Percentiles rank a stretch among this genome's conserved stretches.
phyloP scores from a whole-genome alignment of 2,888 invertebrate genomes.

The Papilio demoleus region DNA sequence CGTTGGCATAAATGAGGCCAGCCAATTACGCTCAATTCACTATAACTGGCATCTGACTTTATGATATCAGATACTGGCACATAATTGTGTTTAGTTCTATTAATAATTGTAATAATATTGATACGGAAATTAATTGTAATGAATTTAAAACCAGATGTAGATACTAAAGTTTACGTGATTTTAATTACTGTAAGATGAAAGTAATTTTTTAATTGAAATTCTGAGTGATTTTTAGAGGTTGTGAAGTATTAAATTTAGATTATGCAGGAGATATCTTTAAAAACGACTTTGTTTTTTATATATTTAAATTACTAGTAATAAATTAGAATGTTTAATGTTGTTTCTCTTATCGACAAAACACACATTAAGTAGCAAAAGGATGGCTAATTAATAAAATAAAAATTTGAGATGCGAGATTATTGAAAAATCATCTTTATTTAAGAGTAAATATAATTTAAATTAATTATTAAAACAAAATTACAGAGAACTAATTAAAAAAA shows the following conservation, averaged over 20 bases:
- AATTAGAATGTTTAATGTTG: neutral
- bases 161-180: too few relatives aligned
- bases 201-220: conserved; percentile 24
- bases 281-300: neutral
- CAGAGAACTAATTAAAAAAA: too few relatives aligned
- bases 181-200: too few relatives aligned
- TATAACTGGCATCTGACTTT: conserved; percentile 54
- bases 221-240: conserved; percentile 15
- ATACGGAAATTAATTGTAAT: neutral
- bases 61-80: conserved; percentile 27
- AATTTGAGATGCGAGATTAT: too few relatives aligned
- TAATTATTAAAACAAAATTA: too few relatives aligned
- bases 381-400: neutral
- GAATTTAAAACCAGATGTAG: too few relatives aligned
- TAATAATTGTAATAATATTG: conserved; percentile 11
- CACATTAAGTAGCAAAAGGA: neutral
- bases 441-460: too few relatives aligned
- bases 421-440: neutral
- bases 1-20: conserved; percentile 73
- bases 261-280: neutral
- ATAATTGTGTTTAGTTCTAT: conserved; percentile 24
- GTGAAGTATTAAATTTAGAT: conserved; percentile 4
- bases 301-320: neutral
- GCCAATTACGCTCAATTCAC: conserved; percentile 69
- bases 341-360: neutral